Base-by-base conservation (phyloP, 2,888 invertebrate species). In the Boloria selene region DNA sequence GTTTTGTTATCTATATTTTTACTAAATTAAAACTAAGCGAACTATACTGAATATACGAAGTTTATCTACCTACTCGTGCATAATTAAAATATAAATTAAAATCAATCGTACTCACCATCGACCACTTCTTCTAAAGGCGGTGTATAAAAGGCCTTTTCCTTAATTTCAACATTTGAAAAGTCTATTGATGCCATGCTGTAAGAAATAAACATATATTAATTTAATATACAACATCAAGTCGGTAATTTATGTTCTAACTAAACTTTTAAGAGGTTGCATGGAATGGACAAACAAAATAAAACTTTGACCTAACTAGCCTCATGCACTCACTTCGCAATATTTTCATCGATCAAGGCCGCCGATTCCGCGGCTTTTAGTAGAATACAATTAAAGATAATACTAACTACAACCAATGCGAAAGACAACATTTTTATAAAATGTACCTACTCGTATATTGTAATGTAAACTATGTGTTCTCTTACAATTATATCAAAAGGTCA, bases 41-140 rank as follows among this genome's bases (percentile, higher is more conserved):
- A 22, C 22, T 22, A 2, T 2, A 22, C 3, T 22, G 1, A 22
- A 22, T 2, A 22, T 1, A 22, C 22, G 22, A 2, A 22, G 22
- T n/a, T n/a, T n/a, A n/a, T 31, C 7, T 6, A 31, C 7, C 31
- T 31, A 31, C 31, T 31, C 31, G 31, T 31, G 2, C 31, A 7
- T 31, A 62, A 54, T 54, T 5, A 31, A 38, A 42, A 17, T 1
- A 13, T 3, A 7, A 2, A 0, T 44, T 18, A 51, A n/a, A 16
- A 55, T 54, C 3, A 22, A 22, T 22, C 22, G 4, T 54, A 53
- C 81, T 87, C 83, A 95, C 95, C 95, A 75, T 93, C 85, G 60
- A 93, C 94, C n/a, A 96, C 81, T 82, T 96, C 96, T 49, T 94
- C 88, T 47, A 96, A 83, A 0, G 93, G 82, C 14, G 96, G 96